Percentiles rank a stretch among this genome's conserved stretches.
phyloP scores from a whole-genome alignment of 2,113 vertebrate genomes.

The Heliornis fulica region DNA sequence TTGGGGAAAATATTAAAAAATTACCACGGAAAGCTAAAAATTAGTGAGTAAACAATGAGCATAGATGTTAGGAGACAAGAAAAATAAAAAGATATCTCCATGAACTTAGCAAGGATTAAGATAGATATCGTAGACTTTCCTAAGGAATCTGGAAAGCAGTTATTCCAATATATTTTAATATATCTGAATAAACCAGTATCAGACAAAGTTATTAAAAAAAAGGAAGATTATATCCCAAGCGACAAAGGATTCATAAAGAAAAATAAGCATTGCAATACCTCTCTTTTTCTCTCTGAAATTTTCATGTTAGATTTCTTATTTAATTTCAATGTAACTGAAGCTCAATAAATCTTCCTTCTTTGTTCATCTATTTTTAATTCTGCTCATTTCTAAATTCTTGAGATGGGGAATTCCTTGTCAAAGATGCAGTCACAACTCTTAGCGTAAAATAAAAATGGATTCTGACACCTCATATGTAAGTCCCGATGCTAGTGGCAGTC shows the following conservation, averaged over 20 bases:
- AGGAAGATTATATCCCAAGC: not conserved
- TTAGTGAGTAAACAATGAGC: not conserved
- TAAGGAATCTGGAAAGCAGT: not conserved
- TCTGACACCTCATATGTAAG: not conserved
- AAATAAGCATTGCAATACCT: not conserved
- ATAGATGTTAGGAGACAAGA: not conserved
- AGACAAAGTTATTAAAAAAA: not conserved
- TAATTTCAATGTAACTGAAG: not conserved
- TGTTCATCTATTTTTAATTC: not conserved
- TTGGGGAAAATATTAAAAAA: not conserved
- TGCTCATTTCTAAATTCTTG: not conserved
- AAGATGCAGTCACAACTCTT: not conserved
- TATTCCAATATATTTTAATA: not conserved
- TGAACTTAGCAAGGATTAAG: not conserved
- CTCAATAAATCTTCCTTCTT: not conserved
- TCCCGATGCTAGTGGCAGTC: not conserved
- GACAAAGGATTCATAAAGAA: not conserved
- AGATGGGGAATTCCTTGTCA: not conserved
- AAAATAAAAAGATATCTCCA: not conserved
- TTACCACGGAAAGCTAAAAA: not conserved
- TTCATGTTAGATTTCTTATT: not conserved
- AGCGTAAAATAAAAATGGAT: not conserved
- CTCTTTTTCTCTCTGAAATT: not conserved
- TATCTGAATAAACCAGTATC: not conserved
- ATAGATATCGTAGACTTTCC: not conserved